These are phyloP conservation scores for Tympanuchus pallidicinctus DNA, from an alignment of 2,113 vertebrate species.

Conservation along the genomic window DNA sequence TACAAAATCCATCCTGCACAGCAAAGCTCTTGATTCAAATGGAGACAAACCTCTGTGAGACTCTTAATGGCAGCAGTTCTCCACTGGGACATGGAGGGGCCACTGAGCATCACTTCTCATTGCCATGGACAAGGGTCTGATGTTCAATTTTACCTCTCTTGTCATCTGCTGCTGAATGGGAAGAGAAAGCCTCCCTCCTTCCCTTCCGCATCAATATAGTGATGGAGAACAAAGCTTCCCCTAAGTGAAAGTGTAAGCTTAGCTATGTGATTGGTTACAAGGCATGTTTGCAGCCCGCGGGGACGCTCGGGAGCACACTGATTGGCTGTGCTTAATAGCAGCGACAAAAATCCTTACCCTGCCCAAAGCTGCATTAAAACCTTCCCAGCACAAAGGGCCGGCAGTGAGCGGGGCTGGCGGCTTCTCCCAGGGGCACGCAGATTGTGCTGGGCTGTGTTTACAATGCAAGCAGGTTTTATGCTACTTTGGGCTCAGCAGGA, in stretches of 20 bases:
- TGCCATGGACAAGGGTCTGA: not conserved
- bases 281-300: not conserved
- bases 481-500: not conserved
- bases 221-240: not conserved
- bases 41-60: not conserved
- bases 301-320: not conserved
- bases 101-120: not conserved
- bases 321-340: not conserved
- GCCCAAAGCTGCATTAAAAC: not conserved
- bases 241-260: not conserved
- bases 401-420: fast-evolving
- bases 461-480: not conserved
- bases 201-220: not conserved
- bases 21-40: not conserved
- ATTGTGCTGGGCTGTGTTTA: not conserved
- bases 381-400: not conserved
- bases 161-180: not conserved
- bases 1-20: not conserved
- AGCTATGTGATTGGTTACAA: not conserved
- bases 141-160: not conserved
- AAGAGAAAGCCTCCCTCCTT: not conserved
- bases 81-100: not conserved
- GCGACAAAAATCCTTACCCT: conserved; percentile 26
- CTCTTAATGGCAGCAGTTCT: not conserved
- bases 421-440: not conserved